These are phyloP conservation scores for Saturnia japonica DNA, from an alignment of 2,888 invertebrate genomes.

Conservation along the genomic window DNA sequence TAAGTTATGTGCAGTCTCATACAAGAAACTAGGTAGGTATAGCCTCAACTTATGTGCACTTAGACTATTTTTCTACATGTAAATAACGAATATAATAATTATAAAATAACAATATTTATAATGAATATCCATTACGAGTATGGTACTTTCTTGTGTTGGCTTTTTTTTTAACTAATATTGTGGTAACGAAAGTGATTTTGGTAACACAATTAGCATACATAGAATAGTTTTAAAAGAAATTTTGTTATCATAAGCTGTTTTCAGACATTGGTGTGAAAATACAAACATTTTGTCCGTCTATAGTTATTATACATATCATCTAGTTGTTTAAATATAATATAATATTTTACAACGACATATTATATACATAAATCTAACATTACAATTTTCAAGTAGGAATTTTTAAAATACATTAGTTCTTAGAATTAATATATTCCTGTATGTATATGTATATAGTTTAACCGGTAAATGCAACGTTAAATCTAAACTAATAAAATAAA, in stretches of 20 bases:
- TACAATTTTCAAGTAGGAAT: background rate
- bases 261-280: background rate
- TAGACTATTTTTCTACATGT: conserved; percentile 18
- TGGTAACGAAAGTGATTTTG: conserved; percentile 36
- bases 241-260: background rate
- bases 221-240: conserved; percentile 10
- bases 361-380: background rate
- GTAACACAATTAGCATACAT: conserved; percentile 30
- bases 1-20: conserved; percentile 38
- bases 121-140: background rate
- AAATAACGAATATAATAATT: conserved; percentile 6
- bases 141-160: background rate
- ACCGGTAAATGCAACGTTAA: conserved; percentile 14
- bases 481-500: conserved; percentile 55
- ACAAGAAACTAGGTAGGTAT: conserved; percentile 33
- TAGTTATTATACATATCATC: background rate
- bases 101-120: background rate
- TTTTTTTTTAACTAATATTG: conserved; percentile 16
- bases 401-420: conserved; percentile 5
- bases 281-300: background rate
- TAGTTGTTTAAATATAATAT: background rate
- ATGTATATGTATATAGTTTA: conserved; percentile 1
- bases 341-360: background rate
- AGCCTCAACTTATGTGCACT: conserved; percentile 42
- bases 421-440: conserved; percentile 6